Evolutionary conservation across 1,140 invertebrate genomes (phyloP), one percentile per base, ranked within the genome.

Genomic region (Hermatobates lingyangjiaoensis): DNA sequence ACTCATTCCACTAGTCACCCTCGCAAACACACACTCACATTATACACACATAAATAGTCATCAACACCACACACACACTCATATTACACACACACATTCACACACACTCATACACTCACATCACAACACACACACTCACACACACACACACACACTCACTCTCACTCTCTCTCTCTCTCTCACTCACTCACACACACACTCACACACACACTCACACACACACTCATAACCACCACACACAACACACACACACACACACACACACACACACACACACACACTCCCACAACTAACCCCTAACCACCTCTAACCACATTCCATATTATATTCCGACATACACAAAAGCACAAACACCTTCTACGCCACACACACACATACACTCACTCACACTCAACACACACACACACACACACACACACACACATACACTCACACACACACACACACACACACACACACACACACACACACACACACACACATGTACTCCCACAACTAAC

Each of bases 381-480:
- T 5, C 39, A 42, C n/a, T n/a, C n/a, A n/a, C n/a, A n/a, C n/a
- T n/a, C n/a, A n/a, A n/a, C n/a, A n/a, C n/a, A n/a, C n/a, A n/a
- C n/a, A n/a, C n/a, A n/a, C n/a, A n/a, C n/a, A n/a, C n/a, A n/a
- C n/a, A n/a, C n/a, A n/a, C n/a, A n/a, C n/a, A n/a, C n/a, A n/a
- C n/a, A n/a, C n/a, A n/a, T n/a, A n/a, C n/a, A n/a, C n/a, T n/a
- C n/a, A n/a, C 39, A 18, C 39, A 42, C 39, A 42, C 39, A n/a
- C n/a, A n/a, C n/a, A n/a, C n/a, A n/a, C n/a, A 42, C 39, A 42
- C 39, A 18, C 39, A 42, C 39, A 42, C 39, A 42, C 39, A 42
- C 39, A 42, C 39, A 18, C 39, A 42, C 39, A 42, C 18, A 42
- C 18, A 42, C 18, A 42, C 18, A 42, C 18, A 42, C 18, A 42